A percentile compares a stretch with the other conserved stretches of the same genome.
Evolutionary conservation across 2,113 vertebrate species (phyloP).

Genomic region (Pluvianellus socialis): DNA sequence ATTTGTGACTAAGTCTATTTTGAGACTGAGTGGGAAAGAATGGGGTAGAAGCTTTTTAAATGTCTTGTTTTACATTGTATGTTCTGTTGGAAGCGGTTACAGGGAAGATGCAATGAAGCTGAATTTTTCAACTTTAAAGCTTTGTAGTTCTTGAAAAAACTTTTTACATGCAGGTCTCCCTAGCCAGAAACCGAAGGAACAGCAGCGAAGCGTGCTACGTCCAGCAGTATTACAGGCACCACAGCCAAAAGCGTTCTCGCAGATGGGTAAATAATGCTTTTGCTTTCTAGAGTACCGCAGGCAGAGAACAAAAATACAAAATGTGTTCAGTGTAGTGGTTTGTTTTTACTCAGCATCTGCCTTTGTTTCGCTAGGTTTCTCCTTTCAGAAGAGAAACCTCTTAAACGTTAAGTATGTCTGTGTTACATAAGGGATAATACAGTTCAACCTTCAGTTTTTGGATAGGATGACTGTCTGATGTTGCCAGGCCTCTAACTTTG

Average conservation of each 20-base stretch:
- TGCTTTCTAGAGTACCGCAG: not conserved
- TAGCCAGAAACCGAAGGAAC: constrained; percentile 97
- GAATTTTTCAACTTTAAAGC: not conserved
- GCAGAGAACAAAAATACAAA: not conserved
- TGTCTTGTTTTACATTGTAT: not conserved
- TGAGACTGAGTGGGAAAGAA: not conserved
- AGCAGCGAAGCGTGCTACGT: constrained; percentile 93
- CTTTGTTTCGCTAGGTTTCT: not conserved
- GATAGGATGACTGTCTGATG: not conserved
- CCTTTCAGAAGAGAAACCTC: not conserved
- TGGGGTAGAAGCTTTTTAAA: not conserved
- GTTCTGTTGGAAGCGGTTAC: not conserved
- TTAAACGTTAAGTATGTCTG: not conserved
- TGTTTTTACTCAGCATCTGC: not conserved
- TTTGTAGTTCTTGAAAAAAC: not conserved
- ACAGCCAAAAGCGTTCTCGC: constrained; percentile 85
- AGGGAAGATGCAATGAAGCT: not conserved
- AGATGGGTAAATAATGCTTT: constrained; percentile 80
- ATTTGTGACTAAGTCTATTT: not conserved
- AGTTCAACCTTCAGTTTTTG: not conserved
- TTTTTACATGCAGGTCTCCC: constrained; percentile 84
- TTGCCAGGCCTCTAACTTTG: not conserved
- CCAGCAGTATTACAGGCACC: constrained; percentile 94
- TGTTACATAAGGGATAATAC: not conserved
- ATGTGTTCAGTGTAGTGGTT: not conserved